These are phyloP conservation scores for Arizona elegans DNA, from an alignment of 2,113 vertebrate species.

Conservation along the genomic window DNA sequence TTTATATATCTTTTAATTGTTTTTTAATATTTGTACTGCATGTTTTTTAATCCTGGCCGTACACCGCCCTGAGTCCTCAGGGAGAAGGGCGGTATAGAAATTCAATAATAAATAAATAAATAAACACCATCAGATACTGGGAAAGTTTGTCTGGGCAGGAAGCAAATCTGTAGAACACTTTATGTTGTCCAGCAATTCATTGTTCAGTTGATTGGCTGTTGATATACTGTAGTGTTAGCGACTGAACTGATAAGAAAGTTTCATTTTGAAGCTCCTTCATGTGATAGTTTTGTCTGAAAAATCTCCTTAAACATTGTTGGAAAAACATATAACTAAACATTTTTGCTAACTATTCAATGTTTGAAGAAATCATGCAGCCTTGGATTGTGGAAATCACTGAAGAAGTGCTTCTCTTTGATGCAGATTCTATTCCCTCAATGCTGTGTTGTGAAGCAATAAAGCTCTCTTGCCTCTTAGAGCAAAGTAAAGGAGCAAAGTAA, in stretches of 20 bases:
- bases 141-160: slow-evolving; percentile 13
- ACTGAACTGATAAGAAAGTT: background rate
- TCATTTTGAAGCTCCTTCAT: background rate
- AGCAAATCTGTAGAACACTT: slow-evolving; percentile 6
- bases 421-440: background rate
- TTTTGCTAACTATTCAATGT: background rate
- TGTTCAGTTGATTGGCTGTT: fast-evolving
- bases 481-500: too few relatives aligned
- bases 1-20: too few relatives aligned
- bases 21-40: too few relatives aligned
- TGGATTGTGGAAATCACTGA: background rate
- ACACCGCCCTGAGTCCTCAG: too few relatives aligned
- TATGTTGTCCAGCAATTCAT: background rate
- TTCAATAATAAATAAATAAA: too few relatives aligned
- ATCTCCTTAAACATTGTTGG: background rate
- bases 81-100: too few relatives aligned
- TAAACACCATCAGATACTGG: slow-evolving; percentile 18
- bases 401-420: background rate
- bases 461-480: too few relatives aligned
- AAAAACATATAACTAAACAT: background rate
- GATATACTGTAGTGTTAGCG: background rate
- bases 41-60: too few relatives aligned
- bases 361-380: fast-evolving
- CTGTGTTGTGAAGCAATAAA: background rate
- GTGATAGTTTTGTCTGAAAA: background rate